phyloP scores from a whole-genome alignment of 2,888 invertebrate genomes.

The Pimpla rufipes region DNA sequence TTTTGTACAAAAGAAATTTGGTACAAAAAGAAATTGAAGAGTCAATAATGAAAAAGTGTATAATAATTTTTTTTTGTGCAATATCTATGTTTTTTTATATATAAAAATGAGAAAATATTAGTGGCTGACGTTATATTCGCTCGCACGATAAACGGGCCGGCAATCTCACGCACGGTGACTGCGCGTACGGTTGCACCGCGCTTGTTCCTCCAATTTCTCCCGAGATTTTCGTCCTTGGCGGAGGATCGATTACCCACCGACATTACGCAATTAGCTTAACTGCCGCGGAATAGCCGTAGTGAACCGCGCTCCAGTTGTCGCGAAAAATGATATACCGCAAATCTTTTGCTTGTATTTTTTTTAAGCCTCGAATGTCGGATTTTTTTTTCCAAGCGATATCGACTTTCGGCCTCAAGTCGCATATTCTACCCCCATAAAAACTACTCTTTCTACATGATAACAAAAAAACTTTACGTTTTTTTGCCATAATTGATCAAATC shows the following conservation, averaged over 20 bases:
- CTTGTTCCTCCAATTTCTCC: constrained; percentile 70
- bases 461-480: too few species aligned
- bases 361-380: too few species aligned
- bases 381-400: too few species aligned
- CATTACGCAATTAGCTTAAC: constrained; percentile 79
- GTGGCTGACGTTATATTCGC: neutral
- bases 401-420: too few species aligned
- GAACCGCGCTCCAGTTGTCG: constrained; percentile 79
- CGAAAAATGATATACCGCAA: constrained; percentile 61
- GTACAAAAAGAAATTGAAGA: too few species aligned
- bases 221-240: constrained; percentile 72
- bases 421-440: too few species aligned
- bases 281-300: constrained; percentile 68
- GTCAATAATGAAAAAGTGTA: neutral
- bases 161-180: constrained; percentile 63
- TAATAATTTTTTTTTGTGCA: too few species aligned
- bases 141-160: constrained; percentile 5
- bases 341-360: neutral
- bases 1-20: too few species aligned
- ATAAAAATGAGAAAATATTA: neutral
- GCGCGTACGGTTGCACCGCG: constrained; percentile 6
- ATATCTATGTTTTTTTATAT: neutral
- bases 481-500: too few species aligned
- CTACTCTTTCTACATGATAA: too few species aligned
- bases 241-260: constrained; percentile 70